Conservation (phyloP, 2,797 vertebrate genomes). For the Hephaestus fuliginosus region DNA sequence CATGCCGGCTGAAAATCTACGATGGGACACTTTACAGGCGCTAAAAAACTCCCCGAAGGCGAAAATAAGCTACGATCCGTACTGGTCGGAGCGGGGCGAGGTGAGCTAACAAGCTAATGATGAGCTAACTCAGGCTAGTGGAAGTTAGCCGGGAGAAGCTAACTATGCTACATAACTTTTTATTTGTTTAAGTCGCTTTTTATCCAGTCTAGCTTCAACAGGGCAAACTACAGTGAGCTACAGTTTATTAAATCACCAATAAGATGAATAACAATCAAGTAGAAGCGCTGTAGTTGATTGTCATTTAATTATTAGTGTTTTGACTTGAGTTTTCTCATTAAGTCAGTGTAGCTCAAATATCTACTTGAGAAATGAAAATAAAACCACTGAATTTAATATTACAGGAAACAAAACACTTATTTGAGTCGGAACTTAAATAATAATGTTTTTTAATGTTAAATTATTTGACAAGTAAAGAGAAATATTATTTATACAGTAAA, state of each 20-base stretch:
- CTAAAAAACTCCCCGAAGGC: slow-evolving; percentile 85
- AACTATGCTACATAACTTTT: neutral
- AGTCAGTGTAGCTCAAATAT: too few relatives aligned
- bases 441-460: too few relatives aligned
- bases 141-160: neutral
- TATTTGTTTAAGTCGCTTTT: accelerated
- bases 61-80: slow-evolving; percentile 74
- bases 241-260: neutral
- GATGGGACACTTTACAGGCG: slow-evolving; percentile 83
- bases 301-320: neutral
- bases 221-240: accelerated
- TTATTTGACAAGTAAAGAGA: too few relatives aligned
- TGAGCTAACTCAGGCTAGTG: neutral
- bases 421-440: too few relatives aligned
- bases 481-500: too few relatives aligned
- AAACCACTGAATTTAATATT: too few relatives aligned
- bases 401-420: too few relatives aligned
- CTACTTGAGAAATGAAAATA: too few relatives aligned
- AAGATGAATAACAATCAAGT: neutral
- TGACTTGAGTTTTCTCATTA: neutral
- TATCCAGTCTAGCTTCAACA: accelerated
- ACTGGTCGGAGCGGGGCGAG: slow-evolving; percentile 82
- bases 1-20: slow-evolving; percentile 77
- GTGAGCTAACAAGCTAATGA: slow-evolving; percentile 60
- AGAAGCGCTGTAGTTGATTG: neutral